A percentile compares a stretch with the other conserved stretches of the same genome.
phyloP scores from a whole-genome alignment of 1,140 invertebrate species.

The Mizuhopecten yessoensis region DNA sequence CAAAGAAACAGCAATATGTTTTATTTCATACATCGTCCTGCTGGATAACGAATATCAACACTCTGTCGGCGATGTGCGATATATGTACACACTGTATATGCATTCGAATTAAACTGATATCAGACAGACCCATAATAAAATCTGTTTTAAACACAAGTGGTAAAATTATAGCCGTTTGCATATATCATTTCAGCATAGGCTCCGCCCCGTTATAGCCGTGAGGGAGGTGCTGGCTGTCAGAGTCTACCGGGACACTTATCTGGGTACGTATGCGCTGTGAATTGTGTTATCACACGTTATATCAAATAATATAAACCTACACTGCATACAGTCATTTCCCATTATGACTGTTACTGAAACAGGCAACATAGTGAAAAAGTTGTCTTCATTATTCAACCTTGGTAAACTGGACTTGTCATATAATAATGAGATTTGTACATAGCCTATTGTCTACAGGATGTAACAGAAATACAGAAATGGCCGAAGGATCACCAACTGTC shows the following conservation, averaged over 20 bases:
- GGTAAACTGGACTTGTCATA: neutral
- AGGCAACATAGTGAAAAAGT: neutral
- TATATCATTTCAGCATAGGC: neutral
- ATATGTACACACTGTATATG: neutral
- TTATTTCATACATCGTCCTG: too few relatives aligned
- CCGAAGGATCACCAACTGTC: neutral
- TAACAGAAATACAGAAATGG: neutral
- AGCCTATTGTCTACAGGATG: slow-evolving; percentile 1
- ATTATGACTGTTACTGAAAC: neutral
- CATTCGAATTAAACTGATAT: neutral
- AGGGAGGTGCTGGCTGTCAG: neutral
- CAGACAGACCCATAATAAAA: slow-evolving; percentile 4
- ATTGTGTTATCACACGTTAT: slow-evolving; percentile 28
- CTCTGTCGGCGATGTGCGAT: too few relatives aligned
- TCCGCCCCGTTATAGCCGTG: neutral
- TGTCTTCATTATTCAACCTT: neutral
- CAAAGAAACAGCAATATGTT: too few relatives aligned
- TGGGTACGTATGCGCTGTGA: neutral
- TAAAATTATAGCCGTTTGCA: neutral
- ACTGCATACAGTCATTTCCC: slow-evolving; percentile 7
- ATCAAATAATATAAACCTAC: slow-evolving; percentile 19
- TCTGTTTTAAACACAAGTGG: slow-evolving; percentile 1
- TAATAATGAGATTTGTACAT: neutral
- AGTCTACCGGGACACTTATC: neutral
- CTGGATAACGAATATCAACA: too few relatives aligned